Evolutionary conservation across 1,140 invertebrate species (phyloP).

Genomic region (Saccostrea echinata): DNA sequence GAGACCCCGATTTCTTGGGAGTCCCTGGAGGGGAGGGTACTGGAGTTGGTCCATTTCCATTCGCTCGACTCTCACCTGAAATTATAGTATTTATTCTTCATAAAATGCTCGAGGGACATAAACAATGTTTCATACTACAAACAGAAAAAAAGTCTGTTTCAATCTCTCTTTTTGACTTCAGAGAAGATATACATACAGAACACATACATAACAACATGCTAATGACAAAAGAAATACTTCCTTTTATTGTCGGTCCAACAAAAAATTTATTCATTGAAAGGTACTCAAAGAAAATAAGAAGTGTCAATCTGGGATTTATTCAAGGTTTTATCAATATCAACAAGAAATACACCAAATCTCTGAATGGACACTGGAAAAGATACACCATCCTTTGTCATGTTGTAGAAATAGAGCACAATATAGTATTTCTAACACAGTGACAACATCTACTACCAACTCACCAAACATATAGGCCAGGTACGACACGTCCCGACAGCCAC

Average conservation of each 20-base stretch:
- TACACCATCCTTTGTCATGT: neutral
- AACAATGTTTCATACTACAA: neutral
- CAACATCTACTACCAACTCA: constrained; percentile 53
- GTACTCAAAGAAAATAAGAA: neutral
- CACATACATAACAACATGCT: constrained; percentile 31
- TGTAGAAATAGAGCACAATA: neutral
- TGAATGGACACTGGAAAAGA: neutral
- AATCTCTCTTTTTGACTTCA: neutral
- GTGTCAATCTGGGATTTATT: neutral
- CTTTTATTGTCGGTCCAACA: neutral
- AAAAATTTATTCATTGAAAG: neutral
- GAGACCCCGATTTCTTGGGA: constrained; percentile 80
- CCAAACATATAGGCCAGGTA: constrained; percentile 52
- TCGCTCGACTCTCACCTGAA: constrained; percentile 85
- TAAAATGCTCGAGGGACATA: neutral
- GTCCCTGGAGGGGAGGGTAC: constrained; percentile 86
- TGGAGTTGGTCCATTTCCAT: constrained; percentile 88
- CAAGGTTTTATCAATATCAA: neutral
- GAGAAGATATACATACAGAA: neutral
- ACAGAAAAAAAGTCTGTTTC: constrained; percentile 5
- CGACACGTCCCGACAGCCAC: constrained; percentile 57
- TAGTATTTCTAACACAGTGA: constrained; percentile 24
- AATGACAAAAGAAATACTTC: neutral
- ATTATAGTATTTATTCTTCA: neutral
- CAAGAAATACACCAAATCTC: neutral